These are phyloP conservation scores for Reticulitermes lucifugus DNA, from an alignment of 2,888 invertebrate genomes.

Conservation along the genomic window DNA sequence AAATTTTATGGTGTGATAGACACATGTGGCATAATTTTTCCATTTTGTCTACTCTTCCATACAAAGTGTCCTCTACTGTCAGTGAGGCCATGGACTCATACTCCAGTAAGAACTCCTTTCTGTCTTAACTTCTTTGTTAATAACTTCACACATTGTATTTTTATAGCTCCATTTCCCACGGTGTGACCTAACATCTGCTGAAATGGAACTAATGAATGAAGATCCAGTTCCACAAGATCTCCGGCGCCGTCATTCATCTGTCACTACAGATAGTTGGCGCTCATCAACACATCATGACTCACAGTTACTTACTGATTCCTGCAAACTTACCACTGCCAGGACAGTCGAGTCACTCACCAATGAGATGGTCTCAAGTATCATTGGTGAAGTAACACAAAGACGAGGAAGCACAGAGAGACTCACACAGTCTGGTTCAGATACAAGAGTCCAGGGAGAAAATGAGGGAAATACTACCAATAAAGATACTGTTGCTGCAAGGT, in stretches of 20 bases:
- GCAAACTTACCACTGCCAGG: slow-evolving; percentile 51
- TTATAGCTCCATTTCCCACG: slow-evolving; percentile 43
- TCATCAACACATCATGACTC: slow-evolving; percentile 49
- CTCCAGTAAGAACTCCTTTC: too few species aligned
- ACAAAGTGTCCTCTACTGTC: too few species aligned
- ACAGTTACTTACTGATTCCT: slow-evolving; percentile 11
- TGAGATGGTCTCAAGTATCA: slow-evolving; percentile 67
- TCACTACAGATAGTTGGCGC: slow-evolving; percentile 55
- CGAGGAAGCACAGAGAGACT: slow-evolving; percentile 58
- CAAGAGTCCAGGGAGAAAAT: slow-evolving; percentile 17
- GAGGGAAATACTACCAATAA: slow-evolving; percentile 29
- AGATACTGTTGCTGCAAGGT: slow-evolving; percentile 46
- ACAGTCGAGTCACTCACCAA: slow-evolving; percentile 66
- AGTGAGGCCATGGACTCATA: too few species aligned
- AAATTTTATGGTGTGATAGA: too few species aligned
- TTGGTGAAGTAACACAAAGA: slow-evolving; percentile 65
- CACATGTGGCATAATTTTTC: too few species aligned
- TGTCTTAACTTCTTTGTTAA: too few species aligned
- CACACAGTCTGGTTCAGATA: neutral
- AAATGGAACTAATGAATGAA: slow-evolving; percentile 45
- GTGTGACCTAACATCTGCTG: slow-evolving; percentile 46
- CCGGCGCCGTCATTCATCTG: slow-evolving; percentile 55
- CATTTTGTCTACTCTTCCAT: too few species aligned
- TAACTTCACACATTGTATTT: neutral
- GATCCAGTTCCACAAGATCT: slow-evolving; percentile 21